A percentile compares a stretch with the other conserved stretches of the same genome.
phyloP scores from a whole-genome alignment of 2,888 invertebrate genomes.

The Bhutanitis thaidina region DNA sequence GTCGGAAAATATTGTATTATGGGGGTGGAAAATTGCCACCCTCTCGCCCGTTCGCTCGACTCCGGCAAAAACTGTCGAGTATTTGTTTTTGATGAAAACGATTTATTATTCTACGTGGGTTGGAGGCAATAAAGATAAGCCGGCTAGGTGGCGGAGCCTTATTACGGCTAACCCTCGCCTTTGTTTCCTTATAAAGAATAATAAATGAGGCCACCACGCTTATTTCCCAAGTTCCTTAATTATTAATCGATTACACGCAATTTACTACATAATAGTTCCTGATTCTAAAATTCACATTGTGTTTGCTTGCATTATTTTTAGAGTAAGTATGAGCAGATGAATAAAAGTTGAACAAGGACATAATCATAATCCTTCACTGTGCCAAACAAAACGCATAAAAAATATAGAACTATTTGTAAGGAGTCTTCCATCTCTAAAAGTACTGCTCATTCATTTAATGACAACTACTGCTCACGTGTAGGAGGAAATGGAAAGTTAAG shows the following conservation, averaged over 20 bases:
- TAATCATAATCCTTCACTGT: no score
- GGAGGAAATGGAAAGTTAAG: no score
- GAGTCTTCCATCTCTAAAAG: no score
- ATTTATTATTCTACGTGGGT: constrained; percentile 81
- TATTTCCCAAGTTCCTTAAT: constrained; percentile 78
- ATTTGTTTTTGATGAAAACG: constrained; percentile 81
- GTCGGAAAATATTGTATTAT: constrained; percentile 81
- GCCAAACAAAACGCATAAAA: no score
- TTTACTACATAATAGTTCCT: constrained; percentile 5
- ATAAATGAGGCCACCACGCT: constrained; percentile 78
- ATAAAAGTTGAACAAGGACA: no score
- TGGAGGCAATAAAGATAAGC: constrained; percentile 81
- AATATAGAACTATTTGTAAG: no score
- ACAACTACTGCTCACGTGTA: no score
- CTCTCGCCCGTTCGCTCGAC: constrained; percentile 74
- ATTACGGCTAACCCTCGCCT: constrained; percentile 81
- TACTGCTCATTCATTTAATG: no score
- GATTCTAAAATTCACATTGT: not conserved
- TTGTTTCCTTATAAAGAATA: constrained; percentile 81
- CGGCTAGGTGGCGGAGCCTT: constrained; percentile 80
- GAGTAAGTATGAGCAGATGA: no score
- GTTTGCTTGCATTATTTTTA: no score
- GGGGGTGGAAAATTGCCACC: constrained; percentile 80
- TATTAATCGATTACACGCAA: constrained; percentile 64
- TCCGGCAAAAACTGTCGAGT: constrained; percentile 80